These are phyloP conservation scores for Camelus dromedarius DNA, from an alignment of 2,113 vertebrate species.

Conservation along the genomic window DNA sequence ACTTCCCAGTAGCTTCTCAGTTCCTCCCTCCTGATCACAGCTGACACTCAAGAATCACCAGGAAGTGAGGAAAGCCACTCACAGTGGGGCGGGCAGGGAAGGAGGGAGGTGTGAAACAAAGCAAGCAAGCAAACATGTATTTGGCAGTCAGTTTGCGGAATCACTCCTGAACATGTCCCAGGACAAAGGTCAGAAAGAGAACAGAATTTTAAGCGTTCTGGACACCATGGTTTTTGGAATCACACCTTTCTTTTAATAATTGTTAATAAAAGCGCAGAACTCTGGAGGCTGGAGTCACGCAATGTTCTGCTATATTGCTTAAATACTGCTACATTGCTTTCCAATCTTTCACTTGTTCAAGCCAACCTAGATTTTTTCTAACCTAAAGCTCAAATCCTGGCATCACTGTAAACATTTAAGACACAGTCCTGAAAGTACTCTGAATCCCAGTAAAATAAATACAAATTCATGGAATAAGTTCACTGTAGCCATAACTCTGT, in stretches of 20 bases:
- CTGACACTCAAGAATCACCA: background rate
- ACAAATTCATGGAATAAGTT: background rate
- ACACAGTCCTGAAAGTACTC: background rate
- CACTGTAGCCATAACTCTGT: background rate
- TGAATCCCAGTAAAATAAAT: background rate
- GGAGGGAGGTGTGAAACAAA: background rate
- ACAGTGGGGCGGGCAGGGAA: background rate
- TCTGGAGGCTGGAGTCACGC: background rate
- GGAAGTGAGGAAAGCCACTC: background rate
- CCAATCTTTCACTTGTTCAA: background rate
- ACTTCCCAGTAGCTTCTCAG: background rate
- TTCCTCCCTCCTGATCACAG: background rate
- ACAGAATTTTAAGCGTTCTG: background rate
- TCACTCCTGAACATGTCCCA: background rate
- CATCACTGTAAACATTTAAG: background rate
- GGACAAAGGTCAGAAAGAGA: background rate
- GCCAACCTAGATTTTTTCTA: background rate
- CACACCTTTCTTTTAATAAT: background rate
- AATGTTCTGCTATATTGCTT: background rate
- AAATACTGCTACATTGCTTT: background rate
- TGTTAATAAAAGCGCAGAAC: background rate
- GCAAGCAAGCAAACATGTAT: background rate
- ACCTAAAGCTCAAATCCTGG: background rate
- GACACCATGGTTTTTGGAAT: background rate
- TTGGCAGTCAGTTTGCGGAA: background rate